Evolutionary conservation across 2,113 vertebrate genomes (phyloP).

Genomic region (Grallaria varia): DNA sequence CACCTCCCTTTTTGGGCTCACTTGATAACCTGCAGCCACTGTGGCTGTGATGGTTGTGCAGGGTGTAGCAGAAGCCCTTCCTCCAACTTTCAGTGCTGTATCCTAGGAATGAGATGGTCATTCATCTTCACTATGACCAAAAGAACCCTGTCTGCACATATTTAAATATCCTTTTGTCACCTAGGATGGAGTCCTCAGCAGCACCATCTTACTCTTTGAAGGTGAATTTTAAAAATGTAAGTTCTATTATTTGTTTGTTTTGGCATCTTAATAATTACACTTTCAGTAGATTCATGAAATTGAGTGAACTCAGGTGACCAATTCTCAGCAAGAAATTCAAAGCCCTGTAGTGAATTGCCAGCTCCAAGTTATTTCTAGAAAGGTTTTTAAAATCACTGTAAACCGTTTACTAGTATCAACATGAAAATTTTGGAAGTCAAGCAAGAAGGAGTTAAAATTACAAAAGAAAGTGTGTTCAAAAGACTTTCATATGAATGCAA

Average conservation of each 20-base stretch:
- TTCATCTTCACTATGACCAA: neutral
- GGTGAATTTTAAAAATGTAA: neutral
- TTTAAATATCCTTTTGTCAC: neutral
- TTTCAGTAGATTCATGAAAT: neutral
- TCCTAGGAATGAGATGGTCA: neutral
- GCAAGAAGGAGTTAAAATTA: neutral
- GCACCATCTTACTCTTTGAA: neutral
- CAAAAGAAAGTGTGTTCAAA: neutral
- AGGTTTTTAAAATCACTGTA: neutral
- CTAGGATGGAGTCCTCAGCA: neutral
- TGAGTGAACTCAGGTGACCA: neutral
- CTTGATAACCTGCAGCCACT: neutral
- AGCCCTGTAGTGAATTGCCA: neutral
- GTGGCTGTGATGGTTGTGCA: neutral
- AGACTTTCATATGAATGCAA: neutral
- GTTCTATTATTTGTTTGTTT: neutral
- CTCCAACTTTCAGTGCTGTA: neutral
- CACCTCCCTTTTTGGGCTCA: neutral
- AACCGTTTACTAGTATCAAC: constrained; percentile 4
- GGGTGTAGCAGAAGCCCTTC: neutral
- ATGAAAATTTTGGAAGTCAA: neutral
- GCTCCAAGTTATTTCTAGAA: neutral
- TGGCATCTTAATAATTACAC: neutral
- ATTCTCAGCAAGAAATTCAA: neutral
- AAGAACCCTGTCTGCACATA: neutral